phyloP scores from a whole-genome alignment of 2,797 vertebrate genomes.

The Sebastes nivosus region DNA sequence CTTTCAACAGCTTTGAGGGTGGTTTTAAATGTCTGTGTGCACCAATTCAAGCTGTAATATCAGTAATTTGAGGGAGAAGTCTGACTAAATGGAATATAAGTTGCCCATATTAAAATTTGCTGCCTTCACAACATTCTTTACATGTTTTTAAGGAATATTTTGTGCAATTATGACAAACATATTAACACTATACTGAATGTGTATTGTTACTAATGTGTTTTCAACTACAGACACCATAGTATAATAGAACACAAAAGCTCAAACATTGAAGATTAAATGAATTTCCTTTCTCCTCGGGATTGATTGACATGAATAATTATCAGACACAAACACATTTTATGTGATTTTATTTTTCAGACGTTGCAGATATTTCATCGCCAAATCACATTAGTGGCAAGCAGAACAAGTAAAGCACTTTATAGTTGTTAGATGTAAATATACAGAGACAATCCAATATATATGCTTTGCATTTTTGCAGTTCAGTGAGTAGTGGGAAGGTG shows the following conservation, averaged over 20 bases:
- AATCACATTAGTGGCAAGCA: constrained; percentile 42
- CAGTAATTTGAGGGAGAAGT: not conserved
- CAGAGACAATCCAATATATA: constrained; percentile 38
- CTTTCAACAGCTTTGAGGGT: not conserved
- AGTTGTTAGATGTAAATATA: constrained; percentile 57
- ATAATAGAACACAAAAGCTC: not conserved
- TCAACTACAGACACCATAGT: not conserved
- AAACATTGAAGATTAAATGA: not conserved
- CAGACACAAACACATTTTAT: constrained; percentile 20
- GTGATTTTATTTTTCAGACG: constrained; percentile 56
- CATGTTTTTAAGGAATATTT: not conserved
- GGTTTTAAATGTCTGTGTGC: not conserved
- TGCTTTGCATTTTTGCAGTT: constrained; percentile 48
- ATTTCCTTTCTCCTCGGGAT: not conserved
- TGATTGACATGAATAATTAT: not conserved
- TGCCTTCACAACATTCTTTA: not conserved
- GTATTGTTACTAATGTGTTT: not conserved
- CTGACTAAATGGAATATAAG: not conserved
- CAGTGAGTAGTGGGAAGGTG: constrained; percentile 23
- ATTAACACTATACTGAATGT: not conserved
- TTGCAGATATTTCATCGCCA: constrained; percentile 40
- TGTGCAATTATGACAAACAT: not conserved
- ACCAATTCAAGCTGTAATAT: not conserved
- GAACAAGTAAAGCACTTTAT: constrained; percentile 28
- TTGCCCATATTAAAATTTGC: not conserved